phyloP scores from a whole-genome alignment of 2,113 vertebrate species.

The Promerops cafer region DNA sequence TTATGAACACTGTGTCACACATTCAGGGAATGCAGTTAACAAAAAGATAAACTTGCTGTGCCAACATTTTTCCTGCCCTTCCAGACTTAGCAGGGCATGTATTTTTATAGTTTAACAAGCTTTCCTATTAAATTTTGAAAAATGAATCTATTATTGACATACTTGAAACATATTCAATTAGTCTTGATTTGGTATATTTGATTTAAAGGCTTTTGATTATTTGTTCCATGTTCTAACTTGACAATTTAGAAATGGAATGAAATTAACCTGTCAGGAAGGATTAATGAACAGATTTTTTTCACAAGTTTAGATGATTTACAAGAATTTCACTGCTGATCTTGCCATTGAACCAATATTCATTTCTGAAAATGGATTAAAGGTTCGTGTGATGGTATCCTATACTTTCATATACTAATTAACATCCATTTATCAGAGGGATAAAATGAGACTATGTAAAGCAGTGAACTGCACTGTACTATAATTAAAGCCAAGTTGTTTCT shows the following conservation, averaged over 20 bases:
- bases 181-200: slow-evolving; percentile 64
- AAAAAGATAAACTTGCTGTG: background rate
- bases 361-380: slow-evolving; percentile 47
- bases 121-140: slow-evolving; percentile 61
- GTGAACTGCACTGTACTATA: background rate
- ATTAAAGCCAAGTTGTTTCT: background rate
- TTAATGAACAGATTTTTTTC: slow-evolving; percentile 65
- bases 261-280: slow-evolving; percentile 67
- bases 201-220: slow-evolving; percentile 70
- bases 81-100: background rate
- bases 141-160: slow-evolving; percentile 61
- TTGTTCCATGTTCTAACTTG: slow-evolving; percentile 63
- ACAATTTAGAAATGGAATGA: slow-evolving; percentile 62
- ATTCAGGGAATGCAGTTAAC: background rate
- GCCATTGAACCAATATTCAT: slow-evolving; percentile 2
- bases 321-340: slow-evolving; percentile 2
- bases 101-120: slow-evolving; percentile 59
- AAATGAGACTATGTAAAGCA: background rate
- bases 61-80: slow-evolving; percentile 9
- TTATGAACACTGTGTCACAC: background rate
- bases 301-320: slow-evolving; percentile 50
- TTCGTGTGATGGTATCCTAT: background rate
- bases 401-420: slow-evolving; percentile 20
- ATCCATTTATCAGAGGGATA: background rate
- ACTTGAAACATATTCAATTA: slow-evolving; percentile 57